These are phyloP conservation scores for Acanthurus leucopareius DNA, from an alignment of 2,797 vertebrate genomes.

Conservation along the genomic window DNA sequence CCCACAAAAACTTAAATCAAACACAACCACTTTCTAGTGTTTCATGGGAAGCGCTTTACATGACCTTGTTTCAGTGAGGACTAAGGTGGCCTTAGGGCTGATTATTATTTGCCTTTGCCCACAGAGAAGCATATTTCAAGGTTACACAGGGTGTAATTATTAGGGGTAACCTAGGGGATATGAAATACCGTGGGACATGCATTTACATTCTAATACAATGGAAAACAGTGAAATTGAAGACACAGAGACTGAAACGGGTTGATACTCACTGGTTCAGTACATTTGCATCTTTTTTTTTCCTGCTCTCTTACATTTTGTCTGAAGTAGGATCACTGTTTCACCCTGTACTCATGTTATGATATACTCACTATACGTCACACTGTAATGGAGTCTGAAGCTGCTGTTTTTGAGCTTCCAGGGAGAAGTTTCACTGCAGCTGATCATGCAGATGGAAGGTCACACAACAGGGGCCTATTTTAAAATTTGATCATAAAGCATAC, in stretches of 20 bases:
- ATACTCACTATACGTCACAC: too few species aligned
- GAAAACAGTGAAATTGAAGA: not conserved
- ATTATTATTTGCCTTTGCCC: not conserved
- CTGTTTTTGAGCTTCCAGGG: too few species aligned
- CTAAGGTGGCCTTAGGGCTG: not conserved
- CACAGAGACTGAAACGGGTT: not conserved
- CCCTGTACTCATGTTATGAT: not conserved
- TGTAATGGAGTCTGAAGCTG: not conserved
- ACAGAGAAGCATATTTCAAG: not conserved
- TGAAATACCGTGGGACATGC: not conserved
- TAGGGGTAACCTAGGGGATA: not conserved
- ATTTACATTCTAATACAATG: not conserved
- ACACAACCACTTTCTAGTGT: slow-evolving; percentile 18
- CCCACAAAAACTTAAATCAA: not conserved
- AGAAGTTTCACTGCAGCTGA: too few species aligned
- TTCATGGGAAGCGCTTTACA: slow-evolving; percentile 10
- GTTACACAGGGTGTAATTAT: not conserved
- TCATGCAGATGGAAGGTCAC: too few species aligned
- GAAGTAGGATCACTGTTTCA: not conserved
- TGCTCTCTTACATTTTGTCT: not conserved
- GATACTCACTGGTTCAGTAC: not conserved
- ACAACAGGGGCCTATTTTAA: too few species aligned
- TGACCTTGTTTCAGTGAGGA: slow-evolving; percentile 8
- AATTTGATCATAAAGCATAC: too few species aligned
- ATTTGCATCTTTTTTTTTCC: not conserved